phyloP scores from a whole-genome alignment of 2,797 vertebrate species.

The Sebastes iracundus region DNA sequence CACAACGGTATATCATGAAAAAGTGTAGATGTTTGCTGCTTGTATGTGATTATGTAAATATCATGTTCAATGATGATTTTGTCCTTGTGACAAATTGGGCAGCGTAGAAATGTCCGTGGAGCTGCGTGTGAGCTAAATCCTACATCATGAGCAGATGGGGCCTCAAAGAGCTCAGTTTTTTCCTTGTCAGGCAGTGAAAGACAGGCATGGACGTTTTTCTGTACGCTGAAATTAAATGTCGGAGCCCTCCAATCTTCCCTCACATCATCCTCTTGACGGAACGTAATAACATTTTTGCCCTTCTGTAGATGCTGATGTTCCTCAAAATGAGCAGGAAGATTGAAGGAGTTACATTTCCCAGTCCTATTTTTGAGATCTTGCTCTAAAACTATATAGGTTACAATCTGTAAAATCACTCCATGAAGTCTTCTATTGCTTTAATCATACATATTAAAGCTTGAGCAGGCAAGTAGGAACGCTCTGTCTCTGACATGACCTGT shows the following conservation, averaged over 20 bases:
- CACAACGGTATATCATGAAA: not conserved
- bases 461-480: too few species aligned
- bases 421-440: not conserved
- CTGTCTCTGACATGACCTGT: too few species aligned
- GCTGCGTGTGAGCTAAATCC: conserved; percentile 46
- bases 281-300: conserved; percentile 37
- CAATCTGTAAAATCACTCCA: not conserved
- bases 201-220: conserved; percentile 41
- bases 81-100: conserved; percentile 30
- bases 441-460: not conserved
- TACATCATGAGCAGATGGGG: conserved; percentile 48
- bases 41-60: not conserved
- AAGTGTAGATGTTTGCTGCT: not conserved
- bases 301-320: not conserved
- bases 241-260: conserved; percentile 43
- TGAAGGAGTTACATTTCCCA: not conserved
- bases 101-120: conserved; percentile 11
- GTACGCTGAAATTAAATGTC: conserved; percentile 57
- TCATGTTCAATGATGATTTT: conserved; percentile 18
- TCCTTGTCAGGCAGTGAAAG: conserved; percentile 57
- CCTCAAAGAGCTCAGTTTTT: conserved; percentile 44
- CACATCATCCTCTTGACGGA: conserved; percentile 38
- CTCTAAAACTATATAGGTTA: not conserved
- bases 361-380: not conserved
- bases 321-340: conserved; percentile 18